Percentiles rank a stretch among this genome's conserved stretches.
Conservation (phyloP, 2,888 invertebrate genomes). For the Drosophila basisetae region DNA sequence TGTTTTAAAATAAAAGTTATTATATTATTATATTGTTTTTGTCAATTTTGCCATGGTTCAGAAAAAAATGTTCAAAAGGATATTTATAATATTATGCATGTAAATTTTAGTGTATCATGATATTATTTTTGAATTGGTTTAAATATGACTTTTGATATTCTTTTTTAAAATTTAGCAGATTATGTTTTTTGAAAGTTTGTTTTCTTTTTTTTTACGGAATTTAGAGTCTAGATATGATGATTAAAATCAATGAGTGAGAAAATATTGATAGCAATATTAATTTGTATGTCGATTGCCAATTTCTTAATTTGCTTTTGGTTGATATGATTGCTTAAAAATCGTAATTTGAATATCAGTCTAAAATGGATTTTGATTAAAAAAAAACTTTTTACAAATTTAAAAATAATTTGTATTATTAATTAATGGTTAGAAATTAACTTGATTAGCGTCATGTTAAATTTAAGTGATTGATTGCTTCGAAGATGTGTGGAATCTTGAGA, state of each 20-base stretch:
- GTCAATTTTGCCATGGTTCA: neutral
- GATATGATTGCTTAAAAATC: neutral
- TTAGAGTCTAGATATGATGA: neutral
- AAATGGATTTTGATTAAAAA: neutral
- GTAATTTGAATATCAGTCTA: neutral
- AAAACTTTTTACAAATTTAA: neutral
- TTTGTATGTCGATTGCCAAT: neutral
- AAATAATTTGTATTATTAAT: neutral
- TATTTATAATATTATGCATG: neutral
- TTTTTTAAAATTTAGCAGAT: neutral
- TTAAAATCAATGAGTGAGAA: neutral
- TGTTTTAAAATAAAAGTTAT: neutral
- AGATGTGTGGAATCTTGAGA: neutral
- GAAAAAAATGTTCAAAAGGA: neutral
- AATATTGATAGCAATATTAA: neutral
- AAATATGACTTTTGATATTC: neutral
- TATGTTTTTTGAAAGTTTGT: rapidly evolving
- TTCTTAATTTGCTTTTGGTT: neutral
- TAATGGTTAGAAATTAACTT: neutral
- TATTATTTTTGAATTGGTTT: neutral
- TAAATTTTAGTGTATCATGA: neutral
- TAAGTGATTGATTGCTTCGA: neutral
- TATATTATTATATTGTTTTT: neutral
- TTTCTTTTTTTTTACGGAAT: neutral
- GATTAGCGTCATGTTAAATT: neutral